These are phyloP conservation scores for Tetropium fuscum DNA, from an alignment of 2,888 invertebrate genomes.

Conservation along the genomic window DNA sequence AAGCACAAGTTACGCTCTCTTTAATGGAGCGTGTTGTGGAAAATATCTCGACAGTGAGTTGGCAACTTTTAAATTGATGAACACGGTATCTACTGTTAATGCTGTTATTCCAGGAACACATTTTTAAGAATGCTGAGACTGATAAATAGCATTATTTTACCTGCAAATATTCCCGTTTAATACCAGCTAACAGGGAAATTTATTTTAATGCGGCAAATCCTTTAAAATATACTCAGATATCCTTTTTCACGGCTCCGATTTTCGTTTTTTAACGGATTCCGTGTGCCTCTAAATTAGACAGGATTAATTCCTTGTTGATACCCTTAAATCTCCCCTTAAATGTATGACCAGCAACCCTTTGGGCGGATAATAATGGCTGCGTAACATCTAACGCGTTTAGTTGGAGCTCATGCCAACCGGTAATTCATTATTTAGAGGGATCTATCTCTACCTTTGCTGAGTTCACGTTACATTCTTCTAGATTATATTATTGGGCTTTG, in stretches of 20 bases:
- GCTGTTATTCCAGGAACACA: not conserved
- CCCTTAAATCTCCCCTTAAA: not conserved
- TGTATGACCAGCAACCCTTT: not conserved
- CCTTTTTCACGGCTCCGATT: too few species aligned
- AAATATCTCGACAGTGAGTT: constrained; percentile 3
- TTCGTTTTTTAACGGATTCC: not conserved
- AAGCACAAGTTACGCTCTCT: not conserved
- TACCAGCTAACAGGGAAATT: too few species aligned
- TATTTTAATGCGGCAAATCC: too few species aligned
- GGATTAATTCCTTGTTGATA: not conserved
- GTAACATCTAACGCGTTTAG: not conserved
- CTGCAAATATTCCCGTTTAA: too few species aligned
- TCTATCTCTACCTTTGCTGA: not conserved
- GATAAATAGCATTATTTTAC: not conserved
- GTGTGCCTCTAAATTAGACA: not conserved
- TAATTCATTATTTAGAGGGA: not conserved
- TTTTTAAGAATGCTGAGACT: not conserved
- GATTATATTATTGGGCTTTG: too few species aligned
- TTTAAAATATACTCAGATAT: too few species aligned
- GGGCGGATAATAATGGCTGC: too few species aligned
- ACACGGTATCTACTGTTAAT: not conserved
- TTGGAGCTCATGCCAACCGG: not conserved
- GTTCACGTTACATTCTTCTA: not conserved
- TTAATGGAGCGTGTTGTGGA: constrained; percentile 9
- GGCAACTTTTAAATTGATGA: constrained; percentile 17